Base-by-base conservation (phyloP, 2,113 vertebrate species). In the Otocyon megalotis region DNA sequence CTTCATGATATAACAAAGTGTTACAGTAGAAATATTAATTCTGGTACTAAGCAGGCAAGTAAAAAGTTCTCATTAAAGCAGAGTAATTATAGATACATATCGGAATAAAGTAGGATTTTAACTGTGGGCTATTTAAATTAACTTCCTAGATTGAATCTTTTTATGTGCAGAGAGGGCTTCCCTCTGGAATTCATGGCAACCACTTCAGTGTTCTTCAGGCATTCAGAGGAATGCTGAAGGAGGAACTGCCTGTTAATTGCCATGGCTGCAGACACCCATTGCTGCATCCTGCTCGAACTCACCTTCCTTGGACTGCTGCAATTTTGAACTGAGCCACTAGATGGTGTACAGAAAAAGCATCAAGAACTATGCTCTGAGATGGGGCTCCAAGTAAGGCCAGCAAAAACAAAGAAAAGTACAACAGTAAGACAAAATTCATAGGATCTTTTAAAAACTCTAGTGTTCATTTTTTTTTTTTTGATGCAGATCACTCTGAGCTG, bases 281-380 rank as follows among this genome's bases (percentile, higher is more conserved):
- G 76, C 95, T n/a, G 84, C 95, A 37, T 92, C 95, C 65, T 60
- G 89, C 28, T 20, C 35, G 56, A 65, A 54, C 22, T n/a, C 4
- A 14, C 26, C 72, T 58, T 71, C 63, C n/a, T 62, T 22, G 65
- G 85, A 26, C 53, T 14, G 90, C 35, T 93, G 97, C 94, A 98
- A 94, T 98, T 97, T 82, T 95, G 95, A 97, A 76, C 53, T 48
- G 3, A 93, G 77, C 98, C 98, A 90, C 98, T 98, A 99, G 99
- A 99, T 99, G 98, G 98, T 92, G 98, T 97, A 94, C 96, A 87
- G 85, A 71, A 91, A 93, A 95, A 76, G 83, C 96, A 94, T 92
- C 91, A 95, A 96, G 72, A 93, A 95, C 97, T 93, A 79, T 74
- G 87, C 81, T 92, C 91, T 97, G 93, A 94, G 97, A 98, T 50